Base-by-base conservation (phyloP, 2,797 vertebrate genomes). In the Vipera latastei region DNA sequence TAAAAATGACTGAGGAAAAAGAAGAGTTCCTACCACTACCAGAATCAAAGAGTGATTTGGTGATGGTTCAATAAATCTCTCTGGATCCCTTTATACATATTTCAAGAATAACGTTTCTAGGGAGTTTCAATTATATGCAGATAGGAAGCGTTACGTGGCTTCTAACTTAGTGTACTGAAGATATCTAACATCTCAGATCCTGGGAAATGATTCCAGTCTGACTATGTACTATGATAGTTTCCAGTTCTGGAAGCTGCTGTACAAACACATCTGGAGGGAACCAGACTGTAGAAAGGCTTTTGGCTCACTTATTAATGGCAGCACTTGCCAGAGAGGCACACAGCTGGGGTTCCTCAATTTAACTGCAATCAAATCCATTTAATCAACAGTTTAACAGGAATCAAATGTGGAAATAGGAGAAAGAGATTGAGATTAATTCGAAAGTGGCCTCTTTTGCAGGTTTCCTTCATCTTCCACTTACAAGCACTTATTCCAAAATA, bases 381-480 rank as follows among this genome's bases (percentile, higher is more conserved):
- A 60, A 60, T 18, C 73, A 65, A 85, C 91, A 94, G 91, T 85
- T 85, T 55, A 89, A 92, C 28, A 86, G 91, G 44, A 94, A 88
- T 18, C 38, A 92, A 8, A 89, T 14, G 51, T 0, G 55, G 11
- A 28, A 2, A 44, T 18, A 93, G 0, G n/a, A n/a, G 38, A 20
- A 59, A 59, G 5, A 22, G 2, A 12, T 65, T 91, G 87, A 83
- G 92, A 91, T 9, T 13, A 59, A 2, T n/a, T 69, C 32, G 63
- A 16, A 69, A 69, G 2, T 6, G 16, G 12, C 63, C 63, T 69
- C n/a, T 69, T 69, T 32, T 16, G 13, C n/a, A 53, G 51, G 51
- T 53, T 53, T 69, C 63, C 63, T 16, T 13, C 63, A 14, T 16
- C 28, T 69, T n/a, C 63, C 28, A 69, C 28, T 65, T n/a, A 65